Percentiles rank a stretch among this genome's conserved stretches.
Evolutionary conservation across 2,113 vertebrate species (phyloP).

Genomic region (Triplophysa siluroides): DNA sequence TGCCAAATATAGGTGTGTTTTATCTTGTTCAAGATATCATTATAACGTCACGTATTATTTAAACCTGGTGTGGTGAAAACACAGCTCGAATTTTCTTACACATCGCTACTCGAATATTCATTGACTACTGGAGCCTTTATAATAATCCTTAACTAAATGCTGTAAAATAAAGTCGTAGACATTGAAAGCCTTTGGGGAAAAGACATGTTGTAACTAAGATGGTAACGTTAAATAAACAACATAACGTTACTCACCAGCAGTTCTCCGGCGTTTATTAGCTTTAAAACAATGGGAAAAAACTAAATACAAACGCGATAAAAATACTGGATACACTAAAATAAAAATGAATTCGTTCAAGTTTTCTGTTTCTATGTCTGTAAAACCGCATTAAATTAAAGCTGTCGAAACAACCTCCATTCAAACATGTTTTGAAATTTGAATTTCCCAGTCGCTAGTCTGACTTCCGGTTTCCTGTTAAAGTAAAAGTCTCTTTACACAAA

Average conservation of each 20-base stretch:
- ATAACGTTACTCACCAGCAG: constrained; percentile 18
- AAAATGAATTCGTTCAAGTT: no score
- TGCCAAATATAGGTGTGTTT: no score
- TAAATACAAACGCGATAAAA: neutral
- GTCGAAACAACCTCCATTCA: neutral
- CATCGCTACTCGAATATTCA: no score
- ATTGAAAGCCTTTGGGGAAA: no score
- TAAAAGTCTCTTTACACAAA: constrained; percentile 34
- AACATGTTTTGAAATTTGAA: constrained; percentile 41
- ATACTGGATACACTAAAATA: neutral
- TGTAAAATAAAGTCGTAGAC: neutral
- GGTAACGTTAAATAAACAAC: neutral
- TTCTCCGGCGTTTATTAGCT: neutral
- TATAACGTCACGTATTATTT: no score
- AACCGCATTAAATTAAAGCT: neutral
- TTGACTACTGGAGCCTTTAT: no score
- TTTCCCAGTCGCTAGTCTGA: constrained; percentile 36
- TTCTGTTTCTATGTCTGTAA: neutral
- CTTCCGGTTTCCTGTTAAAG: constrained; percentile 35
- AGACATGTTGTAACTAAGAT: neutral
- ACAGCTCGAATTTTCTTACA: neutral
- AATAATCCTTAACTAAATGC: no score
- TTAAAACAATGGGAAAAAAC: constrained; percentile 1
- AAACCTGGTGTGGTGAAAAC: no score
- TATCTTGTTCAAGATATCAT: no score